Conservation (phyloP, 2,797 vertebrate species). For the Molossus molossus region DNA sequence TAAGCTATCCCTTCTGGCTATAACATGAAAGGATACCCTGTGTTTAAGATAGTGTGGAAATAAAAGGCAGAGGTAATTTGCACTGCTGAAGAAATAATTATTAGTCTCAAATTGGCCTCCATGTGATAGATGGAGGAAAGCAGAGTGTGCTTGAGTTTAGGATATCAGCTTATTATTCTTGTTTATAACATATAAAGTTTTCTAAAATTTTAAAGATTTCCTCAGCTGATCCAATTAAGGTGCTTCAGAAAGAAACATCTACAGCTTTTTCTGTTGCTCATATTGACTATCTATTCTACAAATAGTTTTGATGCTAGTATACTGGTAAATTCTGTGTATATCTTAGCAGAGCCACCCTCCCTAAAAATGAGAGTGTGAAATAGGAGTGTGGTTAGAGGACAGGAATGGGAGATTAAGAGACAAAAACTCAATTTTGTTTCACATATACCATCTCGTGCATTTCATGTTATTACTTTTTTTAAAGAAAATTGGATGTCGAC, state of each 20-base stretch:
- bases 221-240: background rate
- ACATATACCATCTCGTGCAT: background rate
- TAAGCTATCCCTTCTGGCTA: slow-evolving; percentile 82
- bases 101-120: slow-evolving; percentile 56
- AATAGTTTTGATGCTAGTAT: background rate
- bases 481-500: slow-evolving; percentile 63
- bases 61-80: slow-evolving; percentile 77
- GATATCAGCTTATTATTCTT: slow-evolving; percentile 70
- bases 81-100: slow-evolving; percentile 80
- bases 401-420: background rate
- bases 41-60: slow-evolving; percentile 74
- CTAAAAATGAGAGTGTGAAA: background rate
- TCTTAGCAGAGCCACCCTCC: background rate
- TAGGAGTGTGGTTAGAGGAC: fast-evolving
- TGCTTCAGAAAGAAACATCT: slow-evolving; percentile 21
- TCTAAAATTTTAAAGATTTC: slow-evolving; percentile 43
- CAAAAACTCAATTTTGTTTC: background rate
- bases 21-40: slow-evolving; percentile 79
- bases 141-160: background rate
- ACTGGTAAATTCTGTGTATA: background rate
- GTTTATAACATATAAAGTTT: background rate
- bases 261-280: slow-evolving; percentile 18
- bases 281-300: background rate
- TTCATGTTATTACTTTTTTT: background rate
- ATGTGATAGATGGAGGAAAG: slow-evolving; percentile 18